phyloP scores from a whole-genome alignment of 64 coral and sea anemone species.

The Acropora yongei region DNA sequence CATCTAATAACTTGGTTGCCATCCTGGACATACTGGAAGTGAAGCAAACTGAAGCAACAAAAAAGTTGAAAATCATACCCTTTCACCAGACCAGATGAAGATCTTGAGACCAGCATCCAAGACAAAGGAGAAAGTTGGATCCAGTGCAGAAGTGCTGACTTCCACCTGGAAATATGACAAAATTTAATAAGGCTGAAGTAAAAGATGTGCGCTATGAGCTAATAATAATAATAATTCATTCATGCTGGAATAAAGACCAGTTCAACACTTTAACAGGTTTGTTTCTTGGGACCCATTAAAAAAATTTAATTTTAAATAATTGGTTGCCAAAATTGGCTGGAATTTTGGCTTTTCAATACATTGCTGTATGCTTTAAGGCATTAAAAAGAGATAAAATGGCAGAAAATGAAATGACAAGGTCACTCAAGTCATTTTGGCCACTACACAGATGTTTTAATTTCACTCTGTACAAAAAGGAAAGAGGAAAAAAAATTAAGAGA shows the following conservation, averaged over 20 bases:
- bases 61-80: slow-evolving; percentile 36
- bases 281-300: no score
- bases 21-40: no score
- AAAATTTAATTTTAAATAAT: no score
- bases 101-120: slow-evolving; percentile 93
- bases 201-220: neutral
- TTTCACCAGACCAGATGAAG: slow-evolving; percentile 93
- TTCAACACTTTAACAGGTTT: no score
- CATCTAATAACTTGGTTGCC: no score
- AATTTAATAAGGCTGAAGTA: neutral
- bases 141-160: slow-evolving; percentile 61
- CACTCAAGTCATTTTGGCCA: neutral
- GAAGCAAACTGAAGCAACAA: neutral
- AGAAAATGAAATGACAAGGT: neutral
- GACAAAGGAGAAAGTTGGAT: slow-evolving; percentile 92
- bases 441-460: neutral
- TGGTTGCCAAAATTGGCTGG: no score
- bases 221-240: no score
- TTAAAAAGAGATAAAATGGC: neutral
- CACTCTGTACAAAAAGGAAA: neutral
- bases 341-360: no score
- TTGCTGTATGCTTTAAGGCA: no score
- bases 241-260: no score
- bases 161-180: slow-evolving; percentile 52
- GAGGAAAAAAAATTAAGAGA: neutral